These are phyloP conservation scores for Etheostoma spectabile DNA, from an alignment of 2,113 vertebrate genomes.

Conservation along the genomic window DNA sequence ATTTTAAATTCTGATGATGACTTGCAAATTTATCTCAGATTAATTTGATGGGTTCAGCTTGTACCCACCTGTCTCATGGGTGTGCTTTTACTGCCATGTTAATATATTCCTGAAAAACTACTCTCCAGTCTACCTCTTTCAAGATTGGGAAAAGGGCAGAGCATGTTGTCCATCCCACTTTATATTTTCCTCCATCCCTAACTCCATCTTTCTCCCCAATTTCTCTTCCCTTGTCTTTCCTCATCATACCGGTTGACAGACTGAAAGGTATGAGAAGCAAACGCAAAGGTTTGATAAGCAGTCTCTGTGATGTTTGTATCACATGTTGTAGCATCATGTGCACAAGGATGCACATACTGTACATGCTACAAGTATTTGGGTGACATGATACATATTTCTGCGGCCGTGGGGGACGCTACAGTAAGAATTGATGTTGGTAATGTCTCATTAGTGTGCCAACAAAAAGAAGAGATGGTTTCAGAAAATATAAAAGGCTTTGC, in stretches of 20 bases:
- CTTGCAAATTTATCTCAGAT: slow-evolving; percentile 72
- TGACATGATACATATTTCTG: neutral
- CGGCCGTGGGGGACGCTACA: neutral
- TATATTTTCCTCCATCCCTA: slow-evolving; percentile 5
- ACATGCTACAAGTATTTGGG: neutral
- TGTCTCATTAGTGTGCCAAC: neutral
- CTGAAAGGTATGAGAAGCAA: slow-evolving; percentile 23
- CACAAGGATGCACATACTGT: neutral
- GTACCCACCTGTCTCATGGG: slow-evolving; percentile 45
- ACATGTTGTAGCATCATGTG: neutral
- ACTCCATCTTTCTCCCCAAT: slow-evolving; percentile 16
- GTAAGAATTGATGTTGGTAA: neutral
- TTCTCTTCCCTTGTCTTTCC: slow-evolving; percentile 7
- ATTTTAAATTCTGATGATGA: slow-evolving; percentile 69
- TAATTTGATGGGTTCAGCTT: slow-evolving; percentile 70
- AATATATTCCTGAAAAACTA: slow-evolving; percentile 65
- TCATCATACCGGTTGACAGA: slow-evolving; percentile 15
- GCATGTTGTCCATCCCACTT: slow-evolving; percentile 35
- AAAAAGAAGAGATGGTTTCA: neutral
- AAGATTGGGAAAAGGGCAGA: slow-evolving; percentile 39
- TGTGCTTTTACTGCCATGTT: slow-evolving; percentile 63
- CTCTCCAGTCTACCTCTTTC: slow-evolving; percentile 39
- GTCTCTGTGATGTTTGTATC: neutral
- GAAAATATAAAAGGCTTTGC: slow-evolving; percentile 1
- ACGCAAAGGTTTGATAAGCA: slow-evolving; percentile 7